Evolutionary conservation across 1,140 invertebrate species (phyloP).

Genomic region (Apolygus lucorum): DNA sequence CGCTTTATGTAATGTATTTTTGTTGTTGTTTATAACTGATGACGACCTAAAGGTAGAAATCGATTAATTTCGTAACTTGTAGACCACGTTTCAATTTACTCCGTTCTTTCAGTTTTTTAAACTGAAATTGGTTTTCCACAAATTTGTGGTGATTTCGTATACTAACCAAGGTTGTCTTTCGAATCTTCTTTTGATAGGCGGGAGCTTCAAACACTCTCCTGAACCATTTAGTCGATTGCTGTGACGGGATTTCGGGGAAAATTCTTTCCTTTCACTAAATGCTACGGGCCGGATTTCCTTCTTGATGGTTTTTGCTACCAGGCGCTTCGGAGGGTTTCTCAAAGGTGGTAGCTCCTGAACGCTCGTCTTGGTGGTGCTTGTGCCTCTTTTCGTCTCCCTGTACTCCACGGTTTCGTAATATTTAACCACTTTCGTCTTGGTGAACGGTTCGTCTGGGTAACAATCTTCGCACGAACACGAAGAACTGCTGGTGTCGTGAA

Average conservation of each 20-base stretch:
- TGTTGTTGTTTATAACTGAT: no score
- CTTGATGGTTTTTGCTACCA: not conserved
- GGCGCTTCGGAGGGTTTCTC: not conserved
- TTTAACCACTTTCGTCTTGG: conserved; percentile 1
- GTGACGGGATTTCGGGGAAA: no score
- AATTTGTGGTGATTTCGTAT: not conserved
- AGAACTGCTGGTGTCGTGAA: not conserved
- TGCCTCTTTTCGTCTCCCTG: not conserved
- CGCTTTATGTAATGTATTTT: no score
- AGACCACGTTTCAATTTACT: no score
- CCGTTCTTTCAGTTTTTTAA: no score
- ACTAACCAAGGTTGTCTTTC: not conserved
- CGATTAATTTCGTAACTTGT: no score
- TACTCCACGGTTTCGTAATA: conserved; percentile 19
- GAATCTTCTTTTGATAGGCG: not conserved
- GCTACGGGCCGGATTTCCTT: not conserved
- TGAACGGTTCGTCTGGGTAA: not conserved
- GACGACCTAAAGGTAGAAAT: no score
- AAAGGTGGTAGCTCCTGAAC: conserved; percentile 16
- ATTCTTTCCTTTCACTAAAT: no score
- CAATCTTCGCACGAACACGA: not conserved
- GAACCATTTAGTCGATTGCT: not conserved
- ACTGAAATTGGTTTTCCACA: no score
- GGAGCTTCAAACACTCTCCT: not conserved
- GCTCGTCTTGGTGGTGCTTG: conserved; percentile 18